These are phyloP conservation scores for Amblyopsis rosae DNA, from an alignment of 2,113 vertebrate species.

Conservation along the genomic window DNA sequence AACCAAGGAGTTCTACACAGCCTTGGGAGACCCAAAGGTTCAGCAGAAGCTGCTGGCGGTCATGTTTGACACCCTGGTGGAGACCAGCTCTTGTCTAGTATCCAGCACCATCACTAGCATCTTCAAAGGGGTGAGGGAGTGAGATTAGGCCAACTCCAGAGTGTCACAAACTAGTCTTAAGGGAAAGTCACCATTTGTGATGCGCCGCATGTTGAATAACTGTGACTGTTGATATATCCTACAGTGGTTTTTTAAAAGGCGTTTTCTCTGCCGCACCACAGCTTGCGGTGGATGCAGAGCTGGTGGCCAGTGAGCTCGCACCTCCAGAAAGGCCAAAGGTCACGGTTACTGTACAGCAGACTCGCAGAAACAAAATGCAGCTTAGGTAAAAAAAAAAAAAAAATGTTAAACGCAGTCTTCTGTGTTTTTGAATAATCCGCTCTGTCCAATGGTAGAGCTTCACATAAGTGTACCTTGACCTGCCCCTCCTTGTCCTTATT, in stretches of 20 bases:
- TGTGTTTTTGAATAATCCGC: not conserved
- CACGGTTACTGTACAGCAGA: slow-evolving; percentile 83
- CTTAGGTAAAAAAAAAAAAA: slow-evolving; percentile 73
- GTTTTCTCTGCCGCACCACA: slow-evolving; percentile 45
- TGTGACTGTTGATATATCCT: too few species aligned
- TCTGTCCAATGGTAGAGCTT: not conserved
- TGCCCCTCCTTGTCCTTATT: not conserved
- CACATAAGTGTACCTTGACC: not conserved
- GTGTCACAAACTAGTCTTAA: too few species aligned
- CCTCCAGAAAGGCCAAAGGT: slow-evolving; percentile 78
- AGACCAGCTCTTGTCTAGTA: slow-evolving; percentile 77
- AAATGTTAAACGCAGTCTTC: not conserved
- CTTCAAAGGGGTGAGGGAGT: slow-evolving; percentile 88
- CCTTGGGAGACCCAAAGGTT: slow-evolving; percentile 79
- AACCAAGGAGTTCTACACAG: slow-evolving; percentile 86
- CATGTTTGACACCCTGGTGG: slow-evolving; percentile 87
- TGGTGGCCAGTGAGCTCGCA: slow-evolving; percentile 85
- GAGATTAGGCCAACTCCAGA: too few species aligned
- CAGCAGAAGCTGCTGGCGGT: slow-evolving; percentile 85
- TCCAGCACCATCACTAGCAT: slow-evolving; percentile 80
- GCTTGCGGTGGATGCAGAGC: slow-evolving; percentile 85
- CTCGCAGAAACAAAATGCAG: slow-evolving; percentile 82
- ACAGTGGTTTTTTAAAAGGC: not conserved
- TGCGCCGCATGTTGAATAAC: too few species aligned
- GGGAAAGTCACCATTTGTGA: too few species aligned